Evolutionary conservation across 2,888 invertebrate genomes (phyloP), one percentile per base, ranked within the genome.

Genomic region (Parasteatoda lunata): DNA sequence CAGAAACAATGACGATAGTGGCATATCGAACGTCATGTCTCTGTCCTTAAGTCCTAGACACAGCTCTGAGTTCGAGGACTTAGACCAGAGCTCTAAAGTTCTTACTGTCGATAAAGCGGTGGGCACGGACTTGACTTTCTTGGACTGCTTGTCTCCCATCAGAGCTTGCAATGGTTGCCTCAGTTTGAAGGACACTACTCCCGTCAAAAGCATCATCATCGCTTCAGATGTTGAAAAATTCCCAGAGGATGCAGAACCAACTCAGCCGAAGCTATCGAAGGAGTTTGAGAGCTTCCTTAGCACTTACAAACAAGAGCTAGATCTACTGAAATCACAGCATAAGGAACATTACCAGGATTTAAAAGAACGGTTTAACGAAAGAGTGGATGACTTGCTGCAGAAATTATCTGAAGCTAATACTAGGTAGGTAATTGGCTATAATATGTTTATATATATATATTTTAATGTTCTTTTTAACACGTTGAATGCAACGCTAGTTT

Each of bases 291-390:
- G 68, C 49, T 86, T 86, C 47, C 72, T 85, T 45, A 59, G 45
- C 51, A 71, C 77, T 48, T 75, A 88, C 77, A 79, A 96, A 90
- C 94, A 94, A 70, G 89, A 89, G 65, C 71, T 90, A 71, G 90
- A 89, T 71, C 85, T 89, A 77, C 84, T 90, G 82, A 90, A 89
- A 89, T 88, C 89, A 81, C 90, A 90, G 73, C 90, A 90, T 88
- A 89, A 84, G 68, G 93, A 93, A 72, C 95, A 95, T 90, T 94
- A 94, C n/a, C 95, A 95, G 89, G 95, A 96, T 90, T 91, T 96
- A 90, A 96, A 96, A 91, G 94, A 95, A 91, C 93, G 94, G 90
- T 95, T 95, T 90, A 96, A 96, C 92, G 96, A 96, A 90, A 95
- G 92, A 90, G 92, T 93, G 68, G 92, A 92, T 89, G 90, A 90